Conservation (phyloP, 2,888 invertebrate genomes). For the Parnassius mnemosyne region DNA sequence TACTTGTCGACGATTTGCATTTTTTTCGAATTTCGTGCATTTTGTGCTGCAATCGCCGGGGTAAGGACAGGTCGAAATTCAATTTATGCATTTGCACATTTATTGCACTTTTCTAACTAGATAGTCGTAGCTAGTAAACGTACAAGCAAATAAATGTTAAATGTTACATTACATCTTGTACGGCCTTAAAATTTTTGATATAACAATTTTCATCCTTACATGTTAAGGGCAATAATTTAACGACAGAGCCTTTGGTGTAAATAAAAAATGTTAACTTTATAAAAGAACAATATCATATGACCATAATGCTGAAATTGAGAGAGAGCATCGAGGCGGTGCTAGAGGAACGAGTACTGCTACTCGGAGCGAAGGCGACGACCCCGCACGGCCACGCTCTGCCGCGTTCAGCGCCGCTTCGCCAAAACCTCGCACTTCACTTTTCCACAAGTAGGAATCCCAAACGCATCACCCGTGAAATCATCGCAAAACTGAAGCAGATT, state of each 20-base stretch:
- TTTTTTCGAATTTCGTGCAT: slow-evolving; percentile 24
- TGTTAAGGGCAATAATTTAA: no score
- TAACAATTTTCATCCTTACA: no score
- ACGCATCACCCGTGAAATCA: slow-evolving; percentile 73
- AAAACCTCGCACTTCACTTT: slow-evolving; percentile 79
- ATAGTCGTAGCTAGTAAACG: no score
- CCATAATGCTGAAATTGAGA: slow-evolving; percentile 24
- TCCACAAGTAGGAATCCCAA: slow-evolving; percentile 68
- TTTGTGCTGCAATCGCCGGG: not conserved
- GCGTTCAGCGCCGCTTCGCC: slow-evolving; percentile 60
- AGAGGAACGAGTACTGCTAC: slow-evolving; percentile 33
- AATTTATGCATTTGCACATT: slow-evolving; percentile 15
- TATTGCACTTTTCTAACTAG: not conserved
- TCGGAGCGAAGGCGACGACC: slow-evolving; percentile 60
- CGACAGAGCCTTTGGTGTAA: no score
- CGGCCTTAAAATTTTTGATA: no score
- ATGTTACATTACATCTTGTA: no score
- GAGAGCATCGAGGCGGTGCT: slow-evolving; percentile 33
- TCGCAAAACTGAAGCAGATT: slow-evolving; percentile 62
- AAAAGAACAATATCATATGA: slow-evolving; percentile 4
- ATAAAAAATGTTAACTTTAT: no score
- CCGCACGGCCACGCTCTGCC: slow-evolving; percentile 56
- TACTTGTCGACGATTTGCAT: slow-evolving; percentile 25
- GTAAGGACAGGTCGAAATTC: slow-evolving; percentile 4
- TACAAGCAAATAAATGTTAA: no score